Evolutionary conservation across 2,888 invertebrate genomes (phyloP), one percentile per base, ranked within the genome.

Genomic region (Phymatocera aterrima): DNA sequence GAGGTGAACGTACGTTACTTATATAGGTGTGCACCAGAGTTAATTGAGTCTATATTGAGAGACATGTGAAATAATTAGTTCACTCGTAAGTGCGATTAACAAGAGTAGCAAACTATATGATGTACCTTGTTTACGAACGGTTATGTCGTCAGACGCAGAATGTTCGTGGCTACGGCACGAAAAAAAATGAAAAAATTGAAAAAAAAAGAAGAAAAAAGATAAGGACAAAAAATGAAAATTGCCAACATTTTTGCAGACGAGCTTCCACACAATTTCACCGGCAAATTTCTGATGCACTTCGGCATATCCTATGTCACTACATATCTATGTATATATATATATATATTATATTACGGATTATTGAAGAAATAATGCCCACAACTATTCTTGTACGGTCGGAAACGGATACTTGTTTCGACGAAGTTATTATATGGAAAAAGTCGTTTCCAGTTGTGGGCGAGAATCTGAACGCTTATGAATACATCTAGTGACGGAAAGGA

Each of bases 401-500:
- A 40, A 40, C 5, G 8, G 8, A 40, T 40, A 40, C 40, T 8
- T 40, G 4, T 40, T 40, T 54, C 28, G 24, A 4, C 18, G 18
- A 37, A 37, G 61, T 64, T 64, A 64, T 51, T 18, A 5, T 72
- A 72, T 34, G 18, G 72, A 51, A 5, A 72, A 72, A 51, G 34
- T 72, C 51, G 43, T 28, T 12, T 46, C 28, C 28, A 24, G 46
- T 46, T 68, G 3, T 4, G 21, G 15, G 10, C 3, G 61, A 24
- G 46, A 64, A 68, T 51, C 34, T 4, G 24, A 18, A 78, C 15
- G 28, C 21, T 70, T 78, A 72, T 70, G 78, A 77, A 60, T 68
- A 72, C 78, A 78, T 57, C 54, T 78, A 40, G 70, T 57, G 78
- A 70, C 78, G 57, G 68, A 37, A 65, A 34, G 57, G 54, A 57